Base-by-base conservation (phyloP, 2,797 vertebrate genomes). In the Cetoscarus ocellatus region DNA sequence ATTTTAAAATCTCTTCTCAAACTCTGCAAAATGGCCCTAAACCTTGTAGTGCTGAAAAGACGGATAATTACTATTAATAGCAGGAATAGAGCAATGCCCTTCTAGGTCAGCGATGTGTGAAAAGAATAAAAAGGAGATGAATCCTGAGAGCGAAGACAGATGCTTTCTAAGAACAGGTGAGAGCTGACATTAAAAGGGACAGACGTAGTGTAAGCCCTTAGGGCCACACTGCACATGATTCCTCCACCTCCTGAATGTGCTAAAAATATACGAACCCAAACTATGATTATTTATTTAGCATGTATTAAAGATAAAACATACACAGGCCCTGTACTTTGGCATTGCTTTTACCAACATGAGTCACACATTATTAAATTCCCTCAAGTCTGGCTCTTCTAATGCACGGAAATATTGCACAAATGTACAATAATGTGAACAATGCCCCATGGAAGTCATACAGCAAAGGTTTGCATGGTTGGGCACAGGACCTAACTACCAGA, bases 1-100 rank as follows among this genome's bases (percentile, higher is more conserved):
- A 50, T 79, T 73, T 67, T 7, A 59, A 55, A 77, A 70, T 58
- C 43, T 36, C 6, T 18, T 84, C 65, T 75, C 13, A 73, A 77
- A 64, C 14, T 39, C 19, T 27, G 44, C 17, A 54, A 61, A 64
- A 73, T 66, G 36, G 54, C 68, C 67, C 44, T 34, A 48, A 76
- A 65, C n/a, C 49, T 19, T 13, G 15, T 19, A 36, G 19, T 9
- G 15, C 57, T 8, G 7, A 70, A 56, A 59, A 60, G 13, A 53
- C 51, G 52, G 40, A 58, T 70, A 56, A 73, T 76, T 61, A 79
- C 68, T 40, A 70, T 61, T 60, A 62, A 67, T 40, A 62, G 15
- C 39, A 42, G 42, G 43, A 66, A 35, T 2, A 44, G 19, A 54
- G 47, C 12, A 0, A 0, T 10, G 27, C 14, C 61, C 42, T 65